These are phyloP conservation scores for Busseola fusca DNA, from an alignment of 2,888 invertebrate species.

Conservation along the genomic window DNA sequence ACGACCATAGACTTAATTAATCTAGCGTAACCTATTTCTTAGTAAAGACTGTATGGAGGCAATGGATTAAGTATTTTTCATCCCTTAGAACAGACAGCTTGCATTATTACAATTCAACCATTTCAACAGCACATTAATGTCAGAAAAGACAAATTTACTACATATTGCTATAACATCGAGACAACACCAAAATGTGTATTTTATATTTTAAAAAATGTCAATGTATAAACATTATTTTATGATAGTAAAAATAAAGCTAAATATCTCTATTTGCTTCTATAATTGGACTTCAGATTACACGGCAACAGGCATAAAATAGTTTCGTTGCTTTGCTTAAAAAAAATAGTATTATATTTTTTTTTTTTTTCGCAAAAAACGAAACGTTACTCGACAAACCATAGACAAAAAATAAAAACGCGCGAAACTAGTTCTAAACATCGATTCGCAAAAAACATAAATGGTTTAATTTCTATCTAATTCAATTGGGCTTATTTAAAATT, in stretches of 20 bases:
- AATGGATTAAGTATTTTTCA: conserved; percentile 9
- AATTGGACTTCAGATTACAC: conserved; percentile 7
- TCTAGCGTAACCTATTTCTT: conserved; percentile 45
- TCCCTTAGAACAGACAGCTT: conserved; percentile 8
- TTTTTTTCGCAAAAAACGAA: neutral
- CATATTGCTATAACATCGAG: conserved; percentile 32
- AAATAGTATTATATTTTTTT: no score
- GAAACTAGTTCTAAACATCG: conserved; percentile 21
- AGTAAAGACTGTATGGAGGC: conserved; percentile 4
- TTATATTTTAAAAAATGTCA: neutral
- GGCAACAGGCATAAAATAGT: conserved; percentile 6
- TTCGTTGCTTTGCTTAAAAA: neutral
- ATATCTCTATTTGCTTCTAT: neutral
- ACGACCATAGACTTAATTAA: conserved; percentile 31
- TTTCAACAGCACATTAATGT: conserved; percentile 18
- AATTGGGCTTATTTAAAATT: conserved; percentile 45
- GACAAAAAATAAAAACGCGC: conserved; percentile 23
- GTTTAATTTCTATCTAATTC: conserved; percentile 37
- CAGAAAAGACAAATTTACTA: conserved; percentile 2
- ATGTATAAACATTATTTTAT: neutral
- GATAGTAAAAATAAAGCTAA: conserved; percentile 10
- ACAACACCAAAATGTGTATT: conserved; percentile 2
- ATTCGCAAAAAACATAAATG: conserved; percentile 34
- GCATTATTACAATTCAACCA: conserved; percentile 10
- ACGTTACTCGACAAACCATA: conserved; percentile 10